A percentile compares a stretch with the other conserved stretches of the same genome.
Evolutionary conservation across 2,888 invertebrate genomes (phyloP).

Genomic region (Platerodrilus igneus): DNA sequence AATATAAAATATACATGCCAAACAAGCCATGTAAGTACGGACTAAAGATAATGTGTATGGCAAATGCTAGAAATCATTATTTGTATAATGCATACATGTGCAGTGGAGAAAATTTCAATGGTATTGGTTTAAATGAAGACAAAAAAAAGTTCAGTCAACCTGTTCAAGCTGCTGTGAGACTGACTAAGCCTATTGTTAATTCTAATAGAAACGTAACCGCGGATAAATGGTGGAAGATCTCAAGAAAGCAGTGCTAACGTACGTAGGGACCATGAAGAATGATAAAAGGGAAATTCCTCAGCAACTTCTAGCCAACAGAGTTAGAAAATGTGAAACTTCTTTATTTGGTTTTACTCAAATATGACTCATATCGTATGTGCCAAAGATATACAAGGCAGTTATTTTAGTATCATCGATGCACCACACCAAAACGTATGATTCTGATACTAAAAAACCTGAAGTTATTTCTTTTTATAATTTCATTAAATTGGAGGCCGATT

Average conservation of each 20-base stretch:
- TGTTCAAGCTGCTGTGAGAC: not conserved
- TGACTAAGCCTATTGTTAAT: not conserved
- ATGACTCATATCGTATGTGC: no score
- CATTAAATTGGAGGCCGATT: not conserved
- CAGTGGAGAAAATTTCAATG: no score
- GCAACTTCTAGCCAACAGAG: not conserved
- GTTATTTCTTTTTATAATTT: constrained; percentile 1
- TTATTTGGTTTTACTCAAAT: no score
- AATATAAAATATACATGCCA: constrained; percentile 3
- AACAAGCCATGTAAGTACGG: no score
- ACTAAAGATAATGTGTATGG: not conserved
- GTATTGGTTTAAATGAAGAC: no score
- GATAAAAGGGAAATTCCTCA: not conserved
- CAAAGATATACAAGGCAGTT: no score
- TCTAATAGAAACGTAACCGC: constrained; percentile 4
- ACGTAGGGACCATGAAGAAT: constrained; percentile 1
- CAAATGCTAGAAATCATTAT: constrained; percentile 1
- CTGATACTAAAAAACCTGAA: not conserved
- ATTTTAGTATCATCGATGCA: no score
- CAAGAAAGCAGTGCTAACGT: not conserved
- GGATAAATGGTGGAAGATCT: constrained; percentile 2
- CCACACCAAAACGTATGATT: no score
- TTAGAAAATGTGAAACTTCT: no score
- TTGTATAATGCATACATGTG: not conserved
- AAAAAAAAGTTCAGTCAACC: not conserved